Conservation (phyloP, 30 jellyfish, hydroid and myxozoan genomes). For the Hydra vulgaris region DNA sequence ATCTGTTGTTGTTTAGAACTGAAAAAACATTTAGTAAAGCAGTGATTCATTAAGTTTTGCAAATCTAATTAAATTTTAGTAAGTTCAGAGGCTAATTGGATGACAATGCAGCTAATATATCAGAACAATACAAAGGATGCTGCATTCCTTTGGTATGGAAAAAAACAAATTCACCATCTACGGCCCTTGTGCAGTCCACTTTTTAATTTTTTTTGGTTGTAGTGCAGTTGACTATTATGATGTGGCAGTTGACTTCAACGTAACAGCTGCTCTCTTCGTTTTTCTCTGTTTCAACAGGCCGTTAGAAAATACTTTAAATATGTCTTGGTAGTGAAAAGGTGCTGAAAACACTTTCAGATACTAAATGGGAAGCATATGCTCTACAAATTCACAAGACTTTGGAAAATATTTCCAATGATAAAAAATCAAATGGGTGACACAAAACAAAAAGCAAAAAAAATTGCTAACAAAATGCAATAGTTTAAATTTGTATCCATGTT, state of each 20-base stretch:
- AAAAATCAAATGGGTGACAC: constrained; percentile 21
- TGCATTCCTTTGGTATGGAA: not conserved
- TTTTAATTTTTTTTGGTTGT: not conserved
- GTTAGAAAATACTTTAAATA: not conserved
- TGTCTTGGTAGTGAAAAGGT: not conserved
- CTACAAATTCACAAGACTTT: not conserved
- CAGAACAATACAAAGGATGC: not conserved
- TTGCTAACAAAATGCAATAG: constrained; percentile 14
- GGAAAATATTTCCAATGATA: not conserved
- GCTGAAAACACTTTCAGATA: not conserved
- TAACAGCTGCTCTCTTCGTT: not conserved
- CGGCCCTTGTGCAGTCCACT: constrained; percentile 1
- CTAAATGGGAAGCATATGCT: constrained; percentile 7
- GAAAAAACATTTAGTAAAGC: no score
- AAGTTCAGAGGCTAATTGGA: not conserved
- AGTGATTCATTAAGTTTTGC: no score
- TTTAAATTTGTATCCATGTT: constrained; percentile 28
- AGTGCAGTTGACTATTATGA: no score
- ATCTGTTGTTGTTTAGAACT: no score
- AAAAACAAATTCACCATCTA: not conserved
- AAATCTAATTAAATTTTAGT: no score
- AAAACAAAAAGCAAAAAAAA: constrained; percentile 7
- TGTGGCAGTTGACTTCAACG: not conserved
- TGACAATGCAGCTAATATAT: constrained; percentile 3
- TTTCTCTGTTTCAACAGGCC: constrained; percentile 1